Evolutionary conservation across 64 coral and sea anemone genomes (phyloP).

Genomic region (Astreopora myriophthalma): DNA sequence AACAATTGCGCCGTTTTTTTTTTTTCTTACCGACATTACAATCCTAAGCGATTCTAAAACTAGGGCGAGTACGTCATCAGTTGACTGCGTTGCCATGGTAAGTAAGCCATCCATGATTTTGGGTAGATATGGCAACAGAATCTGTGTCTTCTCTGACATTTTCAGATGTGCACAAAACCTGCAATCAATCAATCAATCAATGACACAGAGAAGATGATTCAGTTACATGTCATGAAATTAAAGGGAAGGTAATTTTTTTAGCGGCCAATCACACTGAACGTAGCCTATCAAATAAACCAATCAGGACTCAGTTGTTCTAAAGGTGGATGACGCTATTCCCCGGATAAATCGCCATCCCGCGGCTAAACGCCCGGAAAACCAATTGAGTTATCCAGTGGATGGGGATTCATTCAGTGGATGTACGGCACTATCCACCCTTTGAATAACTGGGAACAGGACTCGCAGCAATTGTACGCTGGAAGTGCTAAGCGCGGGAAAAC

Average conservation of each 20-base stretch:
- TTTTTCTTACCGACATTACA: conserved; percentile 91
- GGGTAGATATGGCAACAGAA: conserved; percentile 74
- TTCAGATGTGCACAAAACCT: conserved; percentile 96
- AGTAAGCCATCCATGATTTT: conserved; percentile 88
- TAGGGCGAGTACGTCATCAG: conserved; percentile 90
- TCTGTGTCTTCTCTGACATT: conserved; percentile 64
- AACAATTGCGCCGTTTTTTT: no score
- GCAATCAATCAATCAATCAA: not conserved
- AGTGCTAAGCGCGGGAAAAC: not conserved
- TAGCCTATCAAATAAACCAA: not conserved
- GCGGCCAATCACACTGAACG: no score
- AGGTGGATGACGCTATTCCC: no score
- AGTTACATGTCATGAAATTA: no score
- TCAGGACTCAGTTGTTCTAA: no score
- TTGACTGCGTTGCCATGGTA: conserved; percentile 89
- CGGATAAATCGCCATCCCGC: not conserved
- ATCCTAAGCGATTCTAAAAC: conserved; percentile 95
- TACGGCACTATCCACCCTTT: no score
- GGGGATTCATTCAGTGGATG: no score
- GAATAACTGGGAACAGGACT: not conserved
- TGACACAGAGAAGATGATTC: no score
- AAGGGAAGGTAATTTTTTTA: no score
- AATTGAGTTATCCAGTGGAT: no score
- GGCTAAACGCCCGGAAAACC: no score
- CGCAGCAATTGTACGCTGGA: not conserved